phyloP scores from a whole-genome alignment of 2,113 vertebrate genomes.

The Hydrolagus affinis region DNA sequence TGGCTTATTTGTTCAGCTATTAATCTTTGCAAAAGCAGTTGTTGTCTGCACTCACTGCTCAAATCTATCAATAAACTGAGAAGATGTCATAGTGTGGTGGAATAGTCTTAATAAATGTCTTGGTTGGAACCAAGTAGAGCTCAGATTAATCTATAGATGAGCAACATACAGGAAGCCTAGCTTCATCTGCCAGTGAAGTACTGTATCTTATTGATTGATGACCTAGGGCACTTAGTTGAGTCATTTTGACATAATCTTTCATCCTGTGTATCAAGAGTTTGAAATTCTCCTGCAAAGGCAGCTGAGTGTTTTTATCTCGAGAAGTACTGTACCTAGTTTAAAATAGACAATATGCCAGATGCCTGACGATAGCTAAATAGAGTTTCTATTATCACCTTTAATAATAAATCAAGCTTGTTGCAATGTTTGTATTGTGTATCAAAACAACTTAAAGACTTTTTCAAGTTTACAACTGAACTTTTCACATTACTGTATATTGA shows the following conservation, averaged over 20 bases:
- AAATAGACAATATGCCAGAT: background rate
- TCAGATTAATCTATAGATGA: background rate
- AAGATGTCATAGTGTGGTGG: background rate
- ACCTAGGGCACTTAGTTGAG: slow-evolving; percentile 1
- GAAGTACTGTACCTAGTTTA: background rate
- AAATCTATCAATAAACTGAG: background rate
- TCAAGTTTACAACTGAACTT: no score
- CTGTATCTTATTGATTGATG: slow-evolving; percentile 26
- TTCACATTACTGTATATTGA: no score
- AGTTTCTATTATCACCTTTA: no score
- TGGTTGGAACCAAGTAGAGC: background rate
- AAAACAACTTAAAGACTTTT: no score
- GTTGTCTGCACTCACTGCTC: background rate
- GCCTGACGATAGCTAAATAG: no score
- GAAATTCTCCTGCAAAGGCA: background rate
- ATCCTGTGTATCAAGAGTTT: background rate
- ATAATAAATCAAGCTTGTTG: no score
- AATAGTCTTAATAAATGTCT: background rate
- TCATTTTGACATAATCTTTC: slow-evolving; percentile 21
- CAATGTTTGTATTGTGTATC: no score
- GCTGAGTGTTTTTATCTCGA: background rate
- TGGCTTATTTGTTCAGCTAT: background rate
- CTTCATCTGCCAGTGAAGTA: background rate
- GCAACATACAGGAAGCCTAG: background rate
- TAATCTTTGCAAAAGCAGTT: background rate